Conservation (phyloP, 2,113 vertebrate species). For the Gorsachius goisagi region DNA sequence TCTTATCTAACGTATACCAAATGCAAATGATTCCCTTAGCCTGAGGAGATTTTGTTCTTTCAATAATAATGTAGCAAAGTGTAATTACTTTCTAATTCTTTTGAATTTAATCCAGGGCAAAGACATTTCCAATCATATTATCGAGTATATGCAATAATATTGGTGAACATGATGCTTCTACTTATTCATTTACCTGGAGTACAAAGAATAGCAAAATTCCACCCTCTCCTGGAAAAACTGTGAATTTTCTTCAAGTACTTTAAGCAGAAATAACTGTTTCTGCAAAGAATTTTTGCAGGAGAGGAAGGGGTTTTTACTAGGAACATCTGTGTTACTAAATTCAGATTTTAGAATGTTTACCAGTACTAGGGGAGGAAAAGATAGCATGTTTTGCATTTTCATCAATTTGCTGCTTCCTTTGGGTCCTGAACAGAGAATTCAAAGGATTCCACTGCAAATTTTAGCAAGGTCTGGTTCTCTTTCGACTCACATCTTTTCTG, state of each 20-base stretch:
- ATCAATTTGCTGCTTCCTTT: not conserved
- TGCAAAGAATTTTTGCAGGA: not conserved
- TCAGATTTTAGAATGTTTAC: not conserved
- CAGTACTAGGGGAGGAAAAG: not conserved
- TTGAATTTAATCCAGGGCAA: constrained; percentile 32
- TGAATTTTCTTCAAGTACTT: not conserved
- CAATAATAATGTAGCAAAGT: not conserved
- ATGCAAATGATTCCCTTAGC: constrained; percentile 30
- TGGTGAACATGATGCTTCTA: not conserved
- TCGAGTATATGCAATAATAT: not conserved
- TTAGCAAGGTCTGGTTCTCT: not conserved
- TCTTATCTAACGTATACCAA: constrained; percentile 25
- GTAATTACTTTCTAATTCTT: constrained; percentile 30
- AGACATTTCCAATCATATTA: not conserved
- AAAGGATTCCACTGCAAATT: not conserved
- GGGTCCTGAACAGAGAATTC: not conserved
- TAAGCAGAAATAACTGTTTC: not conserved
- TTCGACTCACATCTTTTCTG: not conserved
- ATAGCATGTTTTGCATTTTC: not conserved
- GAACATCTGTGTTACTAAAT: not conserved
- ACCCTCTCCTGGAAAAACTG: constrained; percentile 61
- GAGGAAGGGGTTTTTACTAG: not conserved
- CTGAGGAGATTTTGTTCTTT: constrained; percentile 23
- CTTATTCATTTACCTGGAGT: not conserved
- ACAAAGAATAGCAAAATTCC: constrained; percentile 39